phyloP scores from a whole-genome alignment of 2,888 invertebrate species.

The Iselma pallidipennis region DNA sequence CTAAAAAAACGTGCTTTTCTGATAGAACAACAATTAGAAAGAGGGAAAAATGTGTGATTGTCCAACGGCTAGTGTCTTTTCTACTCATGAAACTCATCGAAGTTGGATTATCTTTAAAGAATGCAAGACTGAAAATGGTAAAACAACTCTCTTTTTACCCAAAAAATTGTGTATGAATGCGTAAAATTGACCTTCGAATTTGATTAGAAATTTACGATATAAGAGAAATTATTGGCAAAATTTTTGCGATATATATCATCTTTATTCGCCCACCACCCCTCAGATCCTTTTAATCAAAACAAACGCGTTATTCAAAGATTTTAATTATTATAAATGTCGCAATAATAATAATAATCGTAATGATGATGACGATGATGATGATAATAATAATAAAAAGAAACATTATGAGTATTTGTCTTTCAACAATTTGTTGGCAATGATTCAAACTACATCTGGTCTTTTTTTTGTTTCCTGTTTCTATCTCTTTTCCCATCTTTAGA shows the following conservation, averaged over 20 bases:
- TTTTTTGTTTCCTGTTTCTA: constrained; percentile 9
- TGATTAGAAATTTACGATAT: too few relatives aligned
- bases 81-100: constrained; percentile 71
- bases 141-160: too few relatives aligned
- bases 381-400: not conserved
- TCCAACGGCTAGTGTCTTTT: constrained; percentile 63
- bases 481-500: not conserved
- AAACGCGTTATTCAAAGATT: not conserved
- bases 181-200: too few relatives aligned
- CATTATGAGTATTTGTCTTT: constrained; percentile 14
- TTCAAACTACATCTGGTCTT: constrained; percentile 13
- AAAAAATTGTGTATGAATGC: too few relatives aligned
- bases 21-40: not conserved
- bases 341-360: not conserved
- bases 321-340: not conserved
- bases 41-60: constrained; percentile 61
- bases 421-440: constrained; percentile 13
- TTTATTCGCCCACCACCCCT: too few relatives aligned
- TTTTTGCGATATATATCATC: too few relatives aligned
- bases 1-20: too few relatives aligned
- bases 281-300: too few relatives aligned
- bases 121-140: constrained; percentile 54
- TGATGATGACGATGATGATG: not conserved
- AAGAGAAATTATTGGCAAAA: too few relatives aligned
- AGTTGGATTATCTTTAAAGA: constrained; percentile 80